These are phyloP conservation scores for Melipona beecheii DNA, from an alignment of 2,888 invertebrate species.

Conservation along the genomic window DNA sequence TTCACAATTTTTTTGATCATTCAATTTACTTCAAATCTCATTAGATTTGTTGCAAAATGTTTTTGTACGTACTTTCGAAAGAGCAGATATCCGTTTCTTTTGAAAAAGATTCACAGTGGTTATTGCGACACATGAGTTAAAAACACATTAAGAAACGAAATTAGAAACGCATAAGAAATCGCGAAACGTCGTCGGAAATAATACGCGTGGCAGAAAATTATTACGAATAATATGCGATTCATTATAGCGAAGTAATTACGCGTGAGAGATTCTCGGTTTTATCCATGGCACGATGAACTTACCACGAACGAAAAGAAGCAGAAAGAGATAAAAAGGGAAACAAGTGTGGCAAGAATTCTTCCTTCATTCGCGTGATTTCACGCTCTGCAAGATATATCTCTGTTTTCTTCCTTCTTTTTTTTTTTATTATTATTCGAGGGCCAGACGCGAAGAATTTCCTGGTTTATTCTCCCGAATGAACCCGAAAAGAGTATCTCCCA, in stretches of 20 bases:
- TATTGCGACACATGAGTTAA: neutral
- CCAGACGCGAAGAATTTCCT: slow-evolving; percentile 7
- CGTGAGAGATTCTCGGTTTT: slow-evolving; percentile 35
- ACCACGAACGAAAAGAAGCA: slow-evolving; percentile 18
- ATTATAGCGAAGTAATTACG: slow-evolving; percentile 65
- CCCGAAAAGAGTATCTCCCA: slow-evolving; percentile 30
- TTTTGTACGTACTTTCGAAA: neutral
- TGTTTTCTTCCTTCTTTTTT: slow-evolving; percentile 1
- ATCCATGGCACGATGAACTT: slow-evolving; percentile 2
- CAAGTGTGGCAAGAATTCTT: slow-evolving; percentile 47
- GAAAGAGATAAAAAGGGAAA: slow-evolving; percentile 19
- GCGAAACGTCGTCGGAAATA: slow-evolving; percentile 1
- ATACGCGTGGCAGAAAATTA: slow-evolving; percentile 35
- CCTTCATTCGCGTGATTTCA: slow-evolving; percentile 58
- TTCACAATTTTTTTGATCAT: too few relatives aligned
- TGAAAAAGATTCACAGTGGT: too few relatives aligned
- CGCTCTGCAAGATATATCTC: slow-evolving; percentile 45
- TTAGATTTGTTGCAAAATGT: neutral
- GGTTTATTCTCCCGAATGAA: slow-evolving; percentile 55
- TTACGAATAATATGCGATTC: slow-evolving; percentile 59
- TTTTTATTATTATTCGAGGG: slow-evolving; percentile 32
- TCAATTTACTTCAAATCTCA: neutral
- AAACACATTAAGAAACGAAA: slow-evolving; percentile 29
- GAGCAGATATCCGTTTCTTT: neutral
- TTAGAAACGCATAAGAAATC: slow-evolving; percentile 15